Percentiles rank a stretch among this genome's conserved stretches.
Conservation (phyloP, 1,140 invertebrate species). For the Diachasmimorpha longicaudata region DNA sequence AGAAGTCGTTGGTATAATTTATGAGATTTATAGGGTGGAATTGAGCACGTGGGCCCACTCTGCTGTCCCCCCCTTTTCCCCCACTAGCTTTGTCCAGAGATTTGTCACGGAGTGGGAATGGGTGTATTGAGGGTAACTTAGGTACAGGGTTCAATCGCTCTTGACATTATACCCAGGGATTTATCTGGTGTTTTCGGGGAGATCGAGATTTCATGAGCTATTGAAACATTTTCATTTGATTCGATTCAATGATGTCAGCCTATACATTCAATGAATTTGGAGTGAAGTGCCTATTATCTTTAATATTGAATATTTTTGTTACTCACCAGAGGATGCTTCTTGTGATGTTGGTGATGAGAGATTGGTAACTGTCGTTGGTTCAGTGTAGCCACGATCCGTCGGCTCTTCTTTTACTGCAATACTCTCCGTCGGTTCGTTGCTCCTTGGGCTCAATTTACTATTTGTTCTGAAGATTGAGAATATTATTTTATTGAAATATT, state of each 20-base stretch:
- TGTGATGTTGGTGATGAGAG: constrained; percentile 36
- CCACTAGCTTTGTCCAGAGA: constrained; percentile 35
- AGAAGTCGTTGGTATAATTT: constrained; percentile 42
- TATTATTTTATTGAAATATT: background rate
- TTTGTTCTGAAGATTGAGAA: constrained; percentile 6
- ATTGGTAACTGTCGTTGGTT: constrained; percentile 37
- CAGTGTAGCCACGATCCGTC: constrained; percentile 44
- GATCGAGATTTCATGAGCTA: constrained; percentile 3
- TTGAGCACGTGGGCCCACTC: constrained; percentile 35
- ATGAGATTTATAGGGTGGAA: constrained; percentile 35
- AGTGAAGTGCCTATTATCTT: background rate
- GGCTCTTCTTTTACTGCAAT: constrained; percentile 49
- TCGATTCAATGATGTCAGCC: background rate
- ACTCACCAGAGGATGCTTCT: constrained; percentile 39
- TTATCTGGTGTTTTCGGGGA: constrained; percentile 1
- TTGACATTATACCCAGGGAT: constrained; percentile 11
- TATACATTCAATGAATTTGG: background rate
- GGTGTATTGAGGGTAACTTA: background rate
- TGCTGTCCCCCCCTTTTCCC: background rate
- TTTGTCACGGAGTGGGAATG: constrained; percentile 39
- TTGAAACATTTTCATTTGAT: background rate
- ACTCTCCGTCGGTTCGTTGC: constrained; percentile 36
- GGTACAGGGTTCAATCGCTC: constrained; percentile 21
- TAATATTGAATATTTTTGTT: no score
- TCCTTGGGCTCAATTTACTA: constrained; percentile 34